A percentile compares a stretch with the other conserved stretches of the same genome.
Evolutionary conservation across 2,797 vertebrate genomes (phyloP).

Genomic region (Rhincodon typus): DNA sequence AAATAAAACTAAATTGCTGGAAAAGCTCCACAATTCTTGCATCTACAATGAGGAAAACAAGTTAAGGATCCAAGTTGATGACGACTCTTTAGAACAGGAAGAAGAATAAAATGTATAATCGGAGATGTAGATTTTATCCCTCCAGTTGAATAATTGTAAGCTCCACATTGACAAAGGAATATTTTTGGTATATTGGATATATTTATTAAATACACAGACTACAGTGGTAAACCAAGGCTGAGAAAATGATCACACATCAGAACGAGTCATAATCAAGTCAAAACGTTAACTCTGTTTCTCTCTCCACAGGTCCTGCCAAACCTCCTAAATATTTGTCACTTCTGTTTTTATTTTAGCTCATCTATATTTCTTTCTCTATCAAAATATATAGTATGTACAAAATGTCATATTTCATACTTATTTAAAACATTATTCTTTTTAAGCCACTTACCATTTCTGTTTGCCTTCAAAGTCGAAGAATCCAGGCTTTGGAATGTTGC

Average conservation of each 20-base stretch:
- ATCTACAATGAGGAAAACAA: not conserved
- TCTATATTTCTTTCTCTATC: not conserved
- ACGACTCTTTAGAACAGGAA: not conserved
- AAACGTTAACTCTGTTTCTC: not conserved
- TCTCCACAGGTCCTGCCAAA: not conserved
- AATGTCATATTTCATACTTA: not conserved
- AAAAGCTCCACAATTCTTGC: not conserved
- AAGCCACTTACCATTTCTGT: constrained; percentile 83
- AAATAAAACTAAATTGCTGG: not conserved
- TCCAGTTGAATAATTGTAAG: not conserved
- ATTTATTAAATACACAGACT: not conserved
- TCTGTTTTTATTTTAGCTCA: not conserved
- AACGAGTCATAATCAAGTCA: not conserved
- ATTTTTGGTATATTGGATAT: not conserved
- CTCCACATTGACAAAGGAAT: not conserved
- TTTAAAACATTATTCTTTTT: not conserved
- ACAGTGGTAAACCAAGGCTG: not conserved
- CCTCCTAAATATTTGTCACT: not conserved
- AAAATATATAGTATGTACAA: not conserved
- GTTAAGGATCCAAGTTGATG: not conserved
- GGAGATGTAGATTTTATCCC: not conserved
- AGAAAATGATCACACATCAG: not conserved
- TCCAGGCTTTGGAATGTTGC: constrained; percentile 81
- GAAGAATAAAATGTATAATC: not conserved
- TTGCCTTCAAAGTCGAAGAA: constrained; percentile 99